Percentiles rank a stretch among this genome's conserved stretches.
Evolutionary conservation across 2,797 vertebrate genomes (phyloP).

Genomic region (Sebastes kiyomatsui): DNA sequence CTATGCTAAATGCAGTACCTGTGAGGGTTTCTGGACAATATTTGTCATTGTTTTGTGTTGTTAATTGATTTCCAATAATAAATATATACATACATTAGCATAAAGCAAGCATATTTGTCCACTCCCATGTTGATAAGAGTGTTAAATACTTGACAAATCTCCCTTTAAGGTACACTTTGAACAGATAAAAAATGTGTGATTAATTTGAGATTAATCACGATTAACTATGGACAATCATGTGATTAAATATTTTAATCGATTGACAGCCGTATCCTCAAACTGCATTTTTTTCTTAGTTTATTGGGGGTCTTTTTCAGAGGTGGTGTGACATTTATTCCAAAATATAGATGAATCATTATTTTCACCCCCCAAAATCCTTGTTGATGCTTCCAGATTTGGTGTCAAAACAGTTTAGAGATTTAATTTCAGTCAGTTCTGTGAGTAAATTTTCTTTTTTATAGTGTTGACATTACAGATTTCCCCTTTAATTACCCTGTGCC

Average conservation of each 20-base stretch:
- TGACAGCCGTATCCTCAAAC: neutral
- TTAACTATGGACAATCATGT: too few relatives aligned
- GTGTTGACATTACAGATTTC: neutral
- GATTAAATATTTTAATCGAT: too few relatives aligned
- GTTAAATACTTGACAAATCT: fast-evolving
- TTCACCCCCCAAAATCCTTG: neutral
- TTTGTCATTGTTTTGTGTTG: too few relatives aligned
- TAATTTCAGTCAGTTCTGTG: neutral
- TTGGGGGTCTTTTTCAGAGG: neutral
- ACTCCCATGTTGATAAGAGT: too few relatives aligned
- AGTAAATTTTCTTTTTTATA: neutral
- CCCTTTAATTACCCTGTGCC: neutral
- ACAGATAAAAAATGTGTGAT: fast-evolving
- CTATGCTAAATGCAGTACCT: too few relatives aligned
- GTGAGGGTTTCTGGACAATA: too few relatives aligned
- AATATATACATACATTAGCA: too few relatives aligned
- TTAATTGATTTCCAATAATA: too few relatives aligned
- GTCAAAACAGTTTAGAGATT: neutral
- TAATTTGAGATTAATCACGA: too few relatives aligned
- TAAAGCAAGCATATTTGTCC: too few relatives aligned
- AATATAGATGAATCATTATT: neutral
- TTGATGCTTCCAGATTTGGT: neutral
- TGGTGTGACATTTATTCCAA: neutral
- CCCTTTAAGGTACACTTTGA: too few relatives aligned
- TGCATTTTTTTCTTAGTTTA: neutral